phyloP scores from a whole-genome alignment of 2,797 vertebrate species.

The Bovichtus variegatus region DNA sequence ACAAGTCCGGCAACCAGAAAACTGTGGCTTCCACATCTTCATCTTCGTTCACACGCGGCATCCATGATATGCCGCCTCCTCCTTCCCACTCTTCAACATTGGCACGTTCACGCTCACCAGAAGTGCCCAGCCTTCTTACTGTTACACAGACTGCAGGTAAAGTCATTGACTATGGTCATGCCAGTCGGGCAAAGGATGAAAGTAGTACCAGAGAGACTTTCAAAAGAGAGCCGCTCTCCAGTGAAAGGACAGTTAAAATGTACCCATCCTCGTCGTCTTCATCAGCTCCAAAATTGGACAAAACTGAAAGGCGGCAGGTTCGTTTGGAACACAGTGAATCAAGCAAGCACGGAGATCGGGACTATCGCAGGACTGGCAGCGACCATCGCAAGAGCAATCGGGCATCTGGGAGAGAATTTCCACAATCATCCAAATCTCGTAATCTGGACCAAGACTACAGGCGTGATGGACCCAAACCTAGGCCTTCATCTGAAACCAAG shows the following conservation, averaged over 20 bases:
- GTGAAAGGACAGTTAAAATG: constrained; percentile 73
- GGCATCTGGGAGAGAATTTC: constrained; percentile 64
- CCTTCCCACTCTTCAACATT: constrained; percentile 24
- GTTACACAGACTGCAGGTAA: constrained; percentile 82
- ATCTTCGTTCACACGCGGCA: constrained; percentile 39
- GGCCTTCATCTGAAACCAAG: constrained; percentile 60
- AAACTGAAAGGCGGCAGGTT: constrained; percentile 62
- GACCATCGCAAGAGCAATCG: constrained; percentile 61
- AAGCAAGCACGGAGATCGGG: constrained; percentile 72
- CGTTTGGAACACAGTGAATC: constrained; percentile 61
- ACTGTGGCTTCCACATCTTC: constrained; percentile 32
- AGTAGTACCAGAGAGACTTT: constrained; percentile 79
- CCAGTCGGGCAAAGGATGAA: constrained; percentile 84
- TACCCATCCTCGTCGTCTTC: constrained; percentile 39
- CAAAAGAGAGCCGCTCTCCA: constrained; percentile 73
- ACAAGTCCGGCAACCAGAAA: constrained; percentile 85
- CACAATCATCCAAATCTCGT: constrained; percentile 61
- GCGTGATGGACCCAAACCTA: constrained; percentile 47
- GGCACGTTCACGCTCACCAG: constrained; percentile 48
- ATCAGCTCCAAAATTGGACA: constrained; percentile 55
- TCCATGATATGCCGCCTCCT: constrained; percentile 32
- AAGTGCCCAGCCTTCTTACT: constrained; percentile 78
- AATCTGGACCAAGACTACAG: constrained; percentile 75
- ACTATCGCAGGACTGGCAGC: constrained; percentile 68
- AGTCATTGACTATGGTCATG: constrained; percentile 93